phyloP scores from a whole-genome alignment of 2,888 invertebrate species.

The Antitype chi region DNA sequence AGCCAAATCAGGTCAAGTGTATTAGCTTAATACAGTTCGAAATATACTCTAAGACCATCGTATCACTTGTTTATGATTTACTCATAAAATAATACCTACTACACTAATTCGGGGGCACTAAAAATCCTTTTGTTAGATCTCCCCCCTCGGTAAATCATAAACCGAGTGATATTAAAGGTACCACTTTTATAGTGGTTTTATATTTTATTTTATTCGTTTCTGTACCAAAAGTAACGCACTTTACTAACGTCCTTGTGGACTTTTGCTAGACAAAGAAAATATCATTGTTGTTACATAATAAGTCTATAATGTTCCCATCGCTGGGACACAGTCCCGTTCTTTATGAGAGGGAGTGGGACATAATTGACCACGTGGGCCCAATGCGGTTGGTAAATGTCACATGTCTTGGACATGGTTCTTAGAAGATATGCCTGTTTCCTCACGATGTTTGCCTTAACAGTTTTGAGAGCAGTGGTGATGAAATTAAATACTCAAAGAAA shows the following conservation, averaged over 20 bases:
- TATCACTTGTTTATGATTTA: conserved; percentile 31
- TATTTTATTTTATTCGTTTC: neutral
- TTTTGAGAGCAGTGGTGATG: no score
- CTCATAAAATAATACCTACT: conserved; percentile 40
- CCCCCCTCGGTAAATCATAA: conserved; percentile 1
- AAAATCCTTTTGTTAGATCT: conserved; percentile 25
- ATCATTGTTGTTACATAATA: neutral
- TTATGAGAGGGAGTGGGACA: no score
- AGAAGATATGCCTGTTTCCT: no score
- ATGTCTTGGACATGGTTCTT: no score
- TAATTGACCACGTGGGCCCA: no score
- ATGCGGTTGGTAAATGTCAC: no score
- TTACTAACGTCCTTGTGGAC: neutral
- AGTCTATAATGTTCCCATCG: no score
- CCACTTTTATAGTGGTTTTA: conserved; percentile 15
- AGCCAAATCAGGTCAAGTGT: conserved; percentile 41
- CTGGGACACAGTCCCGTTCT: no score
- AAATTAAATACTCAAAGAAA: no score
- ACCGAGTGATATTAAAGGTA: conserved; percentile 1
- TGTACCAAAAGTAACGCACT: neutral
- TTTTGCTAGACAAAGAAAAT: neutral
- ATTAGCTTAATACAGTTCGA: conserved; percentile 36
- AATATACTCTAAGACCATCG: conserved; percentile 15
- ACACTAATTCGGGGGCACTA: conserved; percentile 39
- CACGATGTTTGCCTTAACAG: no score